Percentiles rank a stretch among this genome's conserved stretches.
Conservation (phyloP, 2,888 invertebrate genomes). For the Opisthograptis luteolata region DNA sequence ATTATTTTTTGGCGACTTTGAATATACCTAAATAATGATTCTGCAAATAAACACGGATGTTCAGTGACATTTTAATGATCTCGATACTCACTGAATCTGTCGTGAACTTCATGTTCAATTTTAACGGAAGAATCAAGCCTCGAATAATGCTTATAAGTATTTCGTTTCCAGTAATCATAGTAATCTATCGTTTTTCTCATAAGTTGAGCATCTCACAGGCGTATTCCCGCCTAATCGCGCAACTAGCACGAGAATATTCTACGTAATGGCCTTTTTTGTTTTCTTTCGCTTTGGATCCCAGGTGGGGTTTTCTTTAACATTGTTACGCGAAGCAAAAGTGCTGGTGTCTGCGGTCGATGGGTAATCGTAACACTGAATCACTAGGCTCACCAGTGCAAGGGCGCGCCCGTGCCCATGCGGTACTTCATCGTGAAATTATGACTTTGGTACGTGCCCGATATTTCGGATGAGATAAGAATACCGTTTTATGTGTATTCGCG, state of each 20-base stretch:
- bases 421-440: conserved; percentile 78
- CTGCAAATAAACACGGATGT: conserved; percentile 4
- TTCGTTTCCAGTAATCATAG: conserved; percentile 42
- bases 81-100: no score
- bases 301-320: conserved; percentile 50
- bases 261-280: conserved; percentile 62
- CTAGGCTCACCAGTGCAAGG: conserved; percentile 60
- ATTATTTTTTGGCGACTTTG: conserved; percentile 7
- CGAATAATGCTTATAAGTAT: conserved; percentile 35
- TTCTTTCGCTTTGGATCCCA: conserved; percentile 53
- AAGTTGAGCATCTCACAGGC: conserved; percentile 40
- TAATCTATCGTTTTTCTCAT: conserved; percentile 51
- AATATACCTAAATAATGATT: conserved; percentile 17
- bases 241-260: conserved; percentile 40
- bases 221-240: conserved; percentile 40
- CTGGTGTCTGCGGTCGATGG: conserved; percentile 43
- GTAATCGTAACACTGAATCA: conserved; percentile 74
- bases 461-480: conserved; percentile 76
- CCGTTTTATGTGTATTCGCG: conserved; percentile 67
- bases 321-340: conserved; percentile 50
- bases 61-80: not conserved
- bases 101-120: no score
- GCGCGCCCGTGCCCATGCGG: conserved; percentile 68
- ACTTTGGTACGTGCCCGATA: conserved; percentile 78
- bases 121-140: no score